phyloP scores from a whole-genome alignment of 2,113 vertebrate genomes.

The Solenodon paradoxus region DNA sequence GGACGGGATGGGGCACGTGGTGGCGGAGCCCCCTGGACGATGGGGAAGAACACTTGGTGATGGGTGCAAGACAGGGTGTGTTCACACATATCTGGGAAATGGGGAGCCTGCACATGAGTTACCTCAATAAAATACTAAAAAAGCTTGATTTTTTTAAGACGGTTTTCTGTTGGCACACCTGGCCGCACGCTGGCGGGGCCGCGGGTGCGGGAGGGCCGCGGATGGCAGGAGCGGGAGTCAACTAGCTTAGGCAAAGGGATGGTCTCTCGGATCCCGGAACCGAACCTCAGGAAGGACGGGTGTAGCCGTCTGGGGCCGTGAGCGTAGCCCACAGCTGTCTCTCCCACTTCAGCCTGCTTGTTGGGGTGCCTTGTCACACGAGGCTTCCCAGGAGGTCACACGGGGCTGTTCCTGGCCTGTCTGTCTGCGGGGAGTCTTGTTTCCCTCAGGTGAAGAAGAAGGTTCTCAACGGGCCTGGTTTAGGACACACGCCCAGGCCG shows the following conservation, averaged over 20 bases:
- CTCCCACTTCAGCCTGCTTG: background rate
- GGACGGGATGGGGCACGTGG: no score
- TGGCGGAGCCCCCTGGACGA: no score
- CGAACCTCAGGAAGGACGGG: background rate
- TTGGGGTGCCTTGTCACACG: background rate
- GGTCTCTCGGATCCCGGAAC: background rate
- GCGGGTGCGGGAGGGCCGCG: background rate
- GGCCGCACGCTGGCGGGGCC: no score
- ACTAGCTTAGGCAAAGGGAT: background rate
- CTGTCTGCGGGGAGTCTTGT: background rate
- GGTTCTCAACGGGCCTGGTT: background rate
- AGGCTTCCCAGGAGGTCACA: background rate
- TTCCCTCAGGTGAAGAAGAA: background rate
- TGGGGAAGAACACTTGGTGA: no score
- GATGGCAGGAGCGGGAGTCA: background rate
- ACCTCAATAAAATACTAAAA: no score
- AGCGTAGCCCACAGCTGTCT: background rate
- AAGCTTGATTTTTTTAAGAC: no score
- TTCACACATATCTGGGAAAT: no score
- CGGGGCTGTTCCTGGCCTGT: background rate
- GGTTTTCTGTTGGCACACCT: background rate
- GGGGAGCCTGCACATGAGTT: no score
- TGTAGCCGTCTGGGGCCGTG: background rate
- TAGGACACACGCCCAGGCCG: background rate
- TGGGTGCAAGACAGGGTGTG: no score